These are phyloP conservation scores for Achatina immaculata DNA, from an alignment of 1,140 invertebrate species.

Conservation along the genomic window DNA sequence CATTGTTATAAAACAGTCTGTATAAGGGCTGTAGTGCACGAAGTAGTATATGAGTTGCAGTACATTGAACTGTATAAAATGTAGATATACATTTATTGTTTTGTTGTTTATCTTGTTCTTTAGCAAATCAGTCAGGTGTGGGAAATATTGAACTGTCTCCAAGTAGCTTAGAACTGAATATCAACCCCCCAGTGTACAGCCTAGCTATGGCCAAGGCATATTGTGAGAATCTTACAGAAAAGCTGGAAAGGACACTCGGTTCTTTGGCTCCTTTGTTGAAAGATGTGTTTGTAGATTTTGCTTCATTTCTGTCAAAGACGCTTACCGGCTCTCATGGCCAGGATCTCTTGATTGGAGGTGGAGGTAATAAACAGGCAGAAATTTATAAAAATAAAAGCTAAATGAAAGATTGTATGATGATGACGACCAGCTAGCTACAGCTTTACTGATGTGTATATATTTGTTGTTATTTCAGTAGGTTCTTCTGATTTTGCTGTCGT, in stretches of 20 bases:
- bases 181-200: slow-evolving; percentile 48
- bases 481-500: too few relatives aligned
- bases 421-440: too few relatives aligned
- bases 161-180: slow-evolving; percentile 54
- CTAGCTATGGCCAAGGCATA: slow-evolving; percentile 51
- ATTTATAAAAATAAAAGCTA: neutral
- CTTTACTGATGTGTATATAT: too few relatives aligned
- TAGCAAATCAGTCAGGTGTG: slow-evolving; percentile 35
- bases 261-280: slow-evolving; percentile 94
- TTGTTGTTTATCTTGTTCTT: too few relatives aligned
- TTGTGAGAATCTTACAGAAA: slow-evolving; percentile 69
- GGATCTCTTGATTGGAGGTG: slow-evolving; percentile 97
- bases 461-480: too few relatives aligned
- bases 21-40: too few relatives aligned
- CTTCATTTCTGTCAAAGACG: slow-evolving; percentile 97
- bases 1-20: too few relatives aligned
- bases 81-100: neutral
- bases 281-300: slow-evolving; percentile 99
- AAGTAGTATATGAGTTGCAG: too few relatives aligned
- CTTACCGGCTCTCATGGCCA: slow-evolving; percentile 98
- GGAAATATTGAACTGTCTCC: slow-evolving; percentile 37
- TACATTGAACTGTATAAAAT: too few relatives aligned
- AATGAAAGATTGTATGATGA: neutral
- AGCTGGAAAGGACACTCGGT: slow-evolving; percentile 94
- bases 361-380: slow-evolving; percentile 63